Base-by-base conservation (phyloP, 2,888 invertebrate species). In the Heliconius aoede region DNA sequence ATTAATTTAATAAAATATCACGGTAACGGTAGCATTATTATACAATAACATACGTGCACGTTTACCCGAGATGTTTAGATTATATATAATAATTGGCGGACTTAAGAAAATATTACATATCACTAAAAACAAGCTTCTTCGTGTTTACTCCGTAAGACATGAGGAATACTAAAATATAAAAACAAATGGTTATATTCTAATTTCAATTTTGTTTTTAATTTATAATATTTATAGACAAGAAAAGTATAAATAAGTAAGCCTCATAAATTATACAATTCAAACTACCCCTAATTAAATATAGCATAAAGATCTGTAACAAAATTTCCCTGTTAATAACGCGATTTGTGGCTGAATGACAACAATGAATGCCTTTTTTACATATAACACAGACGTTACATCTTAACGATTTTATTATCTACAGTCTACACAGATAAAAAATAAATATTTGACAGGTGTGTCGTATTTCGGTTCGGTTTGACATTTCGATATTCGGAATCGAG, bases 391-490 rank as follows among this genome's bases (percentile, higher is more conserved):
- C 76, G 24, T 62, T 61, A 76, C 24, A 58, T 62, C 71, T 64
- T 72, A 30, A 72, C 26, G 36, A 76, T 65, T 67, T 67, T 60
- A 68, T 61, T 69, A 40, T 75, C 30, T 84, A 80, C 76, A 84
- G 55, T 69, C 30, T 84, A 80, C 76, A 84, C 82, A 88, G 89
- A 76, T 86, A 89, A 89, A 87, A 85, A 86, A 82, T 82, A 84
- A 76, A 81, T 79, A 88, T 88, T 89, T 91, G 91, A 90, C 90
- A 91, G 85, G 85, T 90, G 90, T 91, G 93, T 93, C 93, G 87
- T 88, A 91, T 93, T 92, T 91, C 89, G 87, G 89, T 91, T 88
- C 84, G 86, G 86, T 89, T 88, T 93, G 94, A 92, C 93, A 91
- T 89, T 89, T 91, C 85, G 91, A 89, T 91, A 90, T 86, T 85